Evolutionary conservation across 1,140 invertebrate species (phyloP), one percentile per base, ranked within the genome.

Genomic region (Cydia splendana): DNA sequence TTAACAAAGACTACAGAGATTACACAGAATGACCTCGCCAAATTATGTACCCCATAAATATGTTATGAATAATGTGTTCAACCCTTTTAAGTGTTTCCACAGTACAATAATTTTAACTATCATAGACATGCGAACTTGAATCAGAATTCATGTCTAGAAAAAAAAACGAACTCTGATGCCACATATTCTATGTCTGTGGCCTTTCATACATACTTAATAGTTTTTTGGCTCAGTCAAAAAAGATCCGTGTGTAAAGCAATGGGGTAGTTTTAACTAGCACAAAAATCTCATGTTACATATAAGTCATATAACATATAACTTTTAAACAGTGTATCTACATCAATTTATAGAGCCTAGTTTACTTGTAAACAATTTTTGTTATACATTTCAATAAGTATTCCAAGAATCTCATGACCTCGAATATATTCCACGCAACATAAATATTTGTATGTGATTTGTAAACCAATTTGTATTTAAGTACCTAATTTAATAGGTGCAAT

Each of bases 341-440:
- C 9, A n/a, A 18, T 18, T 53, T 20, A 57, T 57, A 57, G 53
- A n/a, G 15, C n/a, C 15, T 57, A 18, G 53, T 51, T 51, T 48
- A 48, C 53, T 15, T 18, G n/a, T 7, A 57, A 57, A 57, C n/a
- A 18, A 2, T n/a, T 53, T 51, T 53, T 57, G 53, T 57, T 57
- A 20, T 20, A 18, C n/a, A 18, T 57, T 57, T 53, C 13, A 15
- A 53, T 9, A 45, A 12, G 10, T 53, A 20, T 62, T 62, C 20
- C 20, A 20, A 62, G 57, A 62, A 24, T 62, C 57, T 62, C 57
- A 62, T 24, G 20, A 62, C 9, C 57, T 62, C 57, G 57, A 62
- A 62, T 62, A 62, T 62, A 24, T 62, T 62, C 20, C 20, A 62
- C 0, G 57, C 57, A 62, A 24, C 24, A 24, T 62, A 24, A 62